Conservation (phyloP, 2,113 vertebrate species). For the Cynocephalus volans region DNA sequence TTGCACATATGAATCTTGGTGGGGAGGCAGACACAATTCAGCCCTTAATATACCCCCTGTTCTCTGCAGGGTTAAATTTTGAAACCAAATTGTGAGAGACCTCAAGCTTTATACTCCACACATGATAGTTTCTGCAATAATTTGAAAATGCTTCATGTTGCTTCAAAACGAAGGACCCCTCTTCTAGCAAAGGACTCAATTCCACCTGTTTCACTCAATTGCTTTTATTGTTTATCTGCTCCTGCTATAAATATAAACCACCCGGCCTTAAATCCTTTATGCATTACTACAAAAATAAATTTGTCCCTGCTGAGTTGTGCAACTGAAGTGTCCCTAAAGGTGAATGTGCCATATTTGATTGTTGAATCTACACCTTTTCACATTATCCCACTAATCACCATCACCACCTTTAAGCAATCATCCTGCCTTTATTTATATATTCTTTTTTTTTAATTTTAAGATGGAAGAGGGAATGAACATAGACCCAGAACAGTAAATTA, state of each 20-base stretch:
- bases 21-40: neutral
- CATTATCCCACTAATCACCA: constrained; percentile 63
- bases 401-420: constrained; percentile 52
- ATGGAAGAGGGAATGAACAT: neutral
- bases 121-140: neutral
- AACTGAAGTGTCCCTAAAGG: constrained; percentile 43
- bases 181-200: neutral
- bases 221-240: constrained; percentile 63
- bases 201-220: neutral
- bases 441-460: neutral
- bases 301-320: neutral
- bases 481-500: constrained; percentile 67
- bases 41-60: neutral
- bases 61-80: neutral
- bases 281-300: constrained; percentile 53
- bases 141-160: neutral
- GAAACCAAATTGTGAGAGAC: neutral
- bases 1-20: neutral
- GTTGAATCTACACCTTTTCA: constrained; percentile 45
- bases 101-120: neutral
- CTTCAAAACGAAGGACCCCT: neutral
- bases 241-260: constrained; percentile 66
- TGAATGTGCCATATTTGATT: neutral
- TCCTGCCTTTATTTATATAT: neutral
- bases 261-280: constrained; percentile 41